Percentiles rank a stretch among this genome's conserved stretches.
These are phyloP conservation scores for Ornithoptera alexandrae DNA, from an alignment of 2,888 invertebrate species.

Conservation along the genomic window DNA sequence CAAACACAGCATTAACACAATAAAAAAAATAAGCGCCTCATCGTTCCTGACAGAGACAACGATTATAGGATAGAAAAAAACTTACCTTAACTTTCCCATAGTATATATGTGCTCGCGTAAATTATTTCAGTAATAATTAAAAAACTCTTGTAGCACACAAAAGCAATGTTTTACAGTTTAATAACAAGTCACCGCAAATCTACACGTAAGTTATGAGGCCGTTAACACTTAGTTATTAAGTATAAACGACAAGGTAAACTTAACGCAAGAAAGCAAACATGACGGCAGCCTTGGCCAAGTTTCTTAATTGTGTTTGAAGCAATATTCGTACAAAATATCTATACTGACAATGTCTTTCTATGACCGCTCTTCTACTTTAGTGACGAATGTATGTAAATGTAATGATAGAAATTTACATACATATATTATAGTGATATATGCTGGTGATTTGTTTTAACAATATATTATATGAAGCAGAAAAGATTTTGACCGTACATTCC, in stretches of 20 bases:
- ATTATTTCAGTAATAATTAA: not conserved
- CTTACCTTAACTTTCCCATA: too few relatives aligned
- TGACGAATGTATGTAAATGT: not conserved
- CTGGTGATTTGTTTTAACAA: too few relatives aligned
- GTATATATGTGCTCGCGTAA: too few relatives aligned
- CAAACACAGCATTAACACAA: too few relatives aligned
- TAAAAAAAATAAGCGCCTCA: too few relatives aligned
- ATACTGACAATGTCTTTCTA: slow-evolving; percentile 1
- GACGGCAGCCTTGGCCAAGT: slow-evolving; percentile 26
- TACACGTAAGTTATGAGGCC: slow-evolving; percentile 7
- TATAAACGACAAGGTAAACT: slow-evolving; percentile 24
- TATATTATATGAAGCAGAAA: too few relatives aligned
- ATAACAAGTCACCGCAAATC: slow-evolving; percentile 4
- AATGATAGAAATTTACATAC: too few relatives aligned
- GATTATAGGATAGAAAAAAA: not conserved
- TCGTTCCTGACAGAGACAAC: not conserved
- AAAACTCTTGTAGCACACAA: too few relatives aligned
- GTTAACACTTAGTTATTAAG: slow-evolving; percentile 18
- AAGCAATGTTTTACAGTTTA: not conserved
- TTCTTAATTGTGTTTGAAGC: slow-evolving; percentile 24
- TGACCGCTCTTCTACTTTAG: not conserved
- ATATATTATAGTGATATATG: too few relatives aligned
- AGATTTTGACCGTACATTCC: too few relatives aligned
- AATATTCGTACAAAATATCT: slow-evolving; percentile 13
- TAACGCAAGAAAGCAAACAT: slow-evolving; percentile 25